Evolutionary conservation across 2,888 invertebrate genomes (phyloP), one percentile per base, ranked within the genome.

Genomic region (Altica lythri): DNA sequence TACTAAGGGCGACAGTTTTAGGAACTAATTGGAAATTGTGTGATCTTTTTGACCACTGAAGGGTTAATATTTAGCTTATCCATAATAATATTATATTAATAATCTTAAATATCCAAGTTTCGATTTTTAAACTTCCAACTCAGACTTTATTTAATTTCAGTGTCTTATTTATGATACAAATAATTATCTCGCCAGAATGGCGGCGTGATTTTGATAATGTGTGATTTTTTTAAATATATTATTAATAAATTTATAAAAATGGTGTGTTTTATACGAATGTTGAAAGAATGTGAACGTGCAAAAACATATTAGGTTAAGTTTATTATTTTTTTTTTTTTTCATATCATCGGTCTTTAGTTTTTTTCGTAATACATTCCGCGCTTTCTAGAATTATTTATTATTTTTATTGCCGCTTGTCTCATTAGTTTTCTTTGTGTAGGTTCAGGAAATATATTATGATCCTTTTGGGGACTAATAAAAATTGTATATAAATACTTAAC

Each of bases 131-230:
- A 32, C 51, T 49, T 53, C 53, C 57, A 58, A 68, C 70, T 70
- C 70, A 68, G 70, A 72, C 71, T 72, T 72, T 72, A 72, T 72
- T 71, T 71, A 71, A 61, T 57, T 63, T 48, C 72, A 71, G 68
- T 73, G 69, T 74, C 69, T 73, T 72, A 74, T 74, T 74, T 74
- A 75, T 74, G 64, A 69, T 73, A 71, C 68, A 68, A 66, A 68
- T 68, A 67, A 66, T 69, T 59, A 61, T 72, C 71, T 70, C 72
- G 74, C 72, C 68, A 59, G 16, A 43, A 65, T 44, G 59, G 60
- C 73, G 73, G 73, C 68, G 76, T 77, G 76, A 76, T 77, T 77
- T 75, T 73, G 74, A 76, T 76, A 75, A 72, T 74, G 75, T 77
- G 76, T 77, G 76, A 76, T 76, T 76, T 72, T 56, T 44, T 60